Evolutionary conservation across 2,888 invertebrate species (phyloP), one percentile per base, ranked within the genome.

Genomic region (Criorhina ranunculi): DNA sequence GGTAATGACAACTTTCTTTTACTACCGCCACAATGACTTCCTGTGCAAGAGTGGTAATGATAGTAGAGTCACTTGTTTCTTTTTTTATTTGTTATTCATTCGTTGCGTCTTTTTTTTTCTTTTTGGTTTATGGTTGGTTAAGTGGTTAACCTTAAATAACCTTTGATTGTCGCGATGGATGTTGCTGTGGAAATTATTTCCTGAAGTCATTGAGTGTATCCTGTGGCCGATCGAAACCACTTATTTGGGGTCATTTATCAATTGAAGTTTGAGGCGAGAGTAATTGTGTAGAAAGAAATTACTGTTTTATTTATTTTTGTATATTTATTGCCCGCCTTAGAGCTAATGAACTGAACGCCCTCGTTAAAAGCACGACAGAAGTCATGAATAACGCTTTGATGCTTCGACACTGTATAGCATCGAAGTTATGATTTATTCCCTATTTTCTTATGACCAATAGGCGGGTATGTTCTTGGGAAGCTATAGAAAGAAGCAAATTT

Each of bases 1-100:
- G 62, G 69, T 78, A 78, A 78, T 78, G 69, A 78, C 77, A 78
- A 78, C 78, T 78, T 78, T 78, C 78, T 78, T 67, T 69, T 64
- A 64, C 60, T 37, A 17, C 59, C 73, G 29, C 62, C 67, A 73
- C 75, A 62, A 49, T 70, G 70, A 76, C 79, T 85, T 85, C 85
- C 85, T 85, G 75, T 80, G 70, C 75, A 59, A 59, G 79, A 79
- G 76, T 67, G 75, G 75, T 60, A 75, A 79, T 75, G 46, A 79
- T 66, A 11, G 60, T 57, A 33, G 42, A 67, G 62, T 60, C 57
- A 55, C 53, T 51, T n/a, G n/a, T n/a, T n/a, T n/a, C n/a, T 60
- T 44, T 64, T 51, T 59, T 42, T 67, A 29, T 33, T 37, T 70
- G n/a, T 66, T 46, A 40, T 31, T 62, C 17, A 40, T 31, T 62